Base-by-base conservation (phyloP, 1,140 invertebrate genomes). In the Pseudomyrmex sp. region DNA sequence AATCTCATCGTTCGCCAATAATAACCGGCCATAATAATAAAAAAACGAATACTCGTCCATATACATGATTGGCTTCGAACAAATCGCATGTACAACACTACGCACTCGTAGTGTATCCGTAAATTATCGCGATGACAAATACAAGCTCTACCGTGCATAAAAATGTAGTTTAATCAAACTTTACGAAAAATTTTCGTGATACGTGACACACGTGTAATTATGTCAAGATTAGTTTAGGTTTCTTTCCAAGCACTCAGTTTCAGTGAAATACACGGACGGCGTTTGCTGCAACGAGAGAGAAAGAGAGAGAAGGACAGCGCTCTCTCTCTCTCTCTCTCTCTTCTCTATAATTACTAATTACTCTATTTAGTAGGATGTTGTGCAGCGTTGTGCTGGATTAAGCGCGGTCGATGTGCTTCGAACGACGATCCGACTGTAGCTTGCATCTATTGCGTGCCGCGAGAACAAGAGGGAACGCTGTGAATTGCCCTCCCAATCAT, bases 401-500 rank as follows among this genome's bases (percentile, higher is more conserved):
- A 89, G 65, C 62, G 83, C 62, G 83, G 35, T 44, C 85, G 72
- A 84, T 85, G 35, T 35, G 79, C 72, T 72, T 74, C 18, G 56
- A 15, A 35, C 48, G 56, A 70, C 65, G 59, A 69, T 82, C 50
- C 61, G 58, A 46, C 59, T 54, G 54, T 79, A 10, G 83, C 9
- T 52, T 54, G 50, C 5, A 70, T 85, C 82, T 56, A 65, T 85
- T 88, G 83, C 83, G 83, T 84, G 87, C 46, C 65, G 76, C 68
- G 77, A 74, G 84, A 89, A 83, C 58, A 85, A 87, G 85, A 89
- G 88, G 85, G 85, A 89, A 73, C 70, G 10, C 70, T 50, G 69
- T 82, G 86, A 89, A 89, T 89, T 89, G 85, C 84, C 62, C 87
- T 70, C 4, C 84, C 90, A 92, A 91, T 92, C 91, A 92, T 92